Conservation (phyloP, 2,888 invertebrate species). For the Auanema freiburgensis region DNA sequence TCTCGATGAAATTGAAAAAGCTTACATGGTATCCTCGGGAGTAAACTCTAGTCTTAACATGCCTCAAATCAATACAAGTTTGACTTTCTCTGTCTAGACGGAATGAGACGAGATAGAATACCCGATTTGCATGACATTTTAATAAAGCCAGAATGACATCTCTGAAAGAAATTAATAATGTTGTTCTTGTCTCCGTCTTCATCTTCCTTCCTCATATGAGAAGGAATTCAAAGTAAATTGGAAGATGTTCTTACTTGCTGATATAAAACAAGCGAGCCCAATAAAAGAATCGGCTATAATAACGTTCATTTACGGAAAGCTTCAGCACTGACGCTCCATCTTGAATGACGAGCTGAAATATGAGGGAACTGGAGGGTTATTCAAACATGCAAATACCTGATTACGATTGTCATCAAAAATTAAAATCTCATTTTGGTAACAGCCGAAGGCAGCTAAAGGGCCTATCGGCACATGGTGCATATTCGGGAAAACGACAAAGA, state of each 20-base stretch:
- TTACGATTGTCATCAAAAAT: conserved; percentile 16
- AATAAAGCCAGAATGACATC: conserved; percentile 10
- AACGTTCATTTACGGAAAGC: background rate
- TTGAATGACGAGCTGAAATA: no score
- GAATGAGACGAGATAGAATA: conserved; percentile 16
- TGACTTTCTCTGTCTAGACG: conserved; percentile 14
- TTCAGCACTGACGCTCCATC: no score
- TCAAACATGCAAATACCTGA: background rate
- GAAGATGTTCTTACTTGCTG: background rate
- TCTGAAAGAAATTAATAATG: conserved; percentile 7
- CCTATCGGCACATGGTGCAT: conserved; percentile 19
- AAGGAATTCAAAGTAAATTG: background rate
- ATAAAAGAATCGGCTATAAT: background rate
- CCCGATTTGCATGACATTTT: conserved; percentile 16
- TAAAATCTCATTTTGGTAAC: background rate
- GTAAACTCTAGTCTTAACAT: conserved; percentile 15
- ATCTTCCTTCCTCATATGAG: background rate
- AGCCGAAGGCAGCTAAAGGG: conserved; percentile 16
- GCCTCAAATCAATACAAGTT: conserved; percentile 8
- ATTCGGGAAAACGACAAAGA: background rate
- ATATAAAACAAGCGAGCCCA: no score
- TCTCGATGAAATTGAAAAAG: background rate
- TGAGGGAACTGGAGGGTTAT: background rate
- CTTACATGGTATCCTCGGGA: conserved; percentile 15
- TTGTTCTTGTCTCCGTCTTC: background rate